Evolutionary conservation across 2,797 vertebrate genomes (phyloP), one percentile per base, ranked within the genome.

Genomic region (Pipistrellus kuhlii): DNA sequence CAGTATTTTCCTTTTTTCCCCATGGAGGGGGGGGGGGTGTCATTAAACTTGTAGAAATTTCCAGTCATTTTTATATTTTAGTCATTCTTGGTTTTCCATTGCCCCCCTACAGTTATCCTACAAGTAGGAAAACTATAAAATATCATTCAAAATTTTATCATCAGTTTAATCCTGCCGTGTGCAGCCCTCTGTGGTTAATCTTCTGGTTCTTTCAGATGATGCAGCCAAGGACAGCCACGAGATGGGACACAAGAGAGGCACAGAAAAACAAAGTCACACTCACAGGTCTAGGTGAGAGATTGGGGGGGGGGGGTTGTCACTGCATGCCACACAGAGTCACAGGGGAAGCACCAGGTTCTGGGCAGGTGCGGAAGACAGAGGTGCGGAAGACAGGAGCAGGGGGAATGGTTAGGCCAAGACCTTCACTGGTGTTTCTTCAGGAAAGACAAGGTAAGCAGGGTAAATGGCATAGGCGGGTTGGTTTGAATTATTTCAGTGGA

Each of bases 41-140:
- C 46, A 95, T 30, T 81, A 88, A 48, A 51, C 38, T 30, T 59
- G 11, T 23, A 13, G 55, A 91, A 92, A 48, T 51, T 8, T 81
- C 64, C 0, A 32, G 10, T 68, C 8, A 48, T 69, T 68, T 91
- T 83, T 41, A 83, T 51, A 93, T 53, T 69, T 62, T 62, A 5
- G 17, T 86, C 46, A 35, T 64, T 81, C 13, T 48, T 76, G 23
- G 8, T 92, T 76, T 85, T 41, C n/a, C 35, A 35, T 21, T 76
- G 3, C 0, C 41, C 27, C 1, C n/a, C 20, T 15, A 51, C 30
- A 44, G 23, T 38, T 82, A 77, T 21, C 44, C 6, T 90, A 93
- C 35, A 55, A 46, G 10, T 17, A 75, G 32, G 59, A 66, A 90
- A 87, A 91, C 27, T 82, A 41, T 18, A 73, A 35, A 72, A 46